These are phyloP conservation scores for Amphipoea lucens DNA, from an alignment of 2,888 invertebrate genomes.

Conservation along the genomic window DNA sequence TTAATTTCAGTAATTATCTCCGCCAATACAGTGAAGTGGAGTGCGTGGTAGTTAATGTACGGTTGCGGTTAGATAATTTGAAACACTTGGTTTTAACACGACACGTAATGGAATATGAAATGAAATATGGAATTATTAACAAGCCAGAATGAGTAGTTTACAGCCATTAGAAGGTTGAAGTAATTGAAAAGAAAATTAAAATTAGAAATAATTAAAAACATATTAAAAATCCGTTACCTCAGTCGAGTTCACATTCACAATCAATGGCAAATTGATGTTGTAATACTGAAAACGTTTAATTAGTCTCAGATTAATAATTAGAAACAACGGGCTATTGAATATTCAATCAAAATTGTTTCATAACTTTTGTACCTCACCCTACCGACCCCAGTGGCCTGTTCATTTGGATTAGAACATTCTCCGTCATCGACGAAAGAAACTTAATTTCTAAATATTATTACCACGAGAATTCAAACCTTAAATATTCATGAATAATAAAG, in stretches of 20 bases:
- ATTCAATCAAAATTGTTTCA: conserved; percentile 54
- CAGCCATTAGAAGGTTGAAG: conserved; percentile 24
- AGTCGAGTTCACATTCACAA: not conserved
- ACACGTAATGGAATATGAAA: conserved; percentile 54
- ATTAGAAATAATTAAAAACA: not conserved
- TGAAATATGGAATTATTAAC: conserved; percentile 48
- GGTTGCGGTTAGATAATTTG: conserved; percentile 63
- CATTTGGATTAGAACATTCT: conserved; percentile 52
- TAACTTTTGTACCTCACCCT: conserved; percentile 41
- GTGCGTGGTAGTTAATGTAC: conserved; percentile 60
- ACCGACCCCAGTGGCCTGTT: conserved; percentile 24
- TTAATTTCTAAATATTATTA: conserved; percentile 65
- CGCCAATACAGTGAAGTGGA: conserved; percentile 66
- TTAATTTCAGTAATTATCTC: conserved; percentile 56
- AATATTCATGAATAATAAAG: conserved; percentile 71
- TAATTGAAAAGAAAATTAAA: conserved; percentile 32
- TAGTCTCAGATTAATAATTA: conserved; percentile 25
- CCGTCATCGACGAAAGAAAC: conserved; percentile 54
- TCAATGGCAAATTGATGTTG: conserved; percentile 12
- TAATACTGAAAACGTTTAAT: conserved; percentile 8
- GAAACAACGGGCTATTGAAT: conserved; percentile 43
- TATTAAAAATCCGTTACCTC: not conserved
- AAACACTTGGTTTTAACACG: conserved; percentile 54
- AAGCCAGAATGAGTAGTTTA: conserved; percentile 28
- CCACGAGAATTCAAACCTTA: conserved; percentile 59